phyloP scores from a whole-genome alignment of 2,888 invertebrate genomes.

The Cactoblastis cactorum region DNA sequence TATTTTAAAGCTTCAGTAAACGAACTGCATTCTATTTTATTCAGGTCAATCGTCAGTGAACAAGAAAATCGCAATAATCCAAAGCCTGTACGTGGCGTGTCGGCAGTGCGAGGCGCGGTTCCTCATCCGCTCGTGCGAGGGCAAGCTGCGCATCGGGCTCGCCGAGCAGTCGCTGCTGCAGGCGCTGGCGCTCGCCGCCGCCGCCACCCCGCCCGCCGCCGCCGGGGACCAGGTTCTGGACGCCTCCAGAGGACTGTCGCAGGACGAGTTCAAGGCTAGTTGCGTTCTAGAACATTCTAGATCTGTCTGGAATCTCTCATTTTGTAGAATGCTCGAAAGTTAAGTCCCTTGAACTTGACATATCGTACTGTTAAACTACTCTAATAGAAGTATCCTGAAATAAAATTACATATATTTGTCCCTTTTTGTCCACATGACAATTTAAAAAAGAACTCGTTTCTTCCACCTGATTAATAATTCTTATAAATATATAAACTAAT shows the following conservation, averaged over 20 bases:
- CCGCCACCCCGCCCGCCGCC: conserved; percentile 85
- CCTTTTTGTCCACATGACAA: too few relatives aligned
- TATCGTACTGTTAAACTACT: too few relatives aligned
- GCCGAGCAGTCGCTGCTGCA: conserved; percentile 97
- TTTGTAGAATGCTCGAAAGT: too few relatives aligned
- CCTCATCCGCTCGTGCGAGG: conserved; percentile 92
- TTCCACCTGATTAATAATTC: too few relatives aligned
- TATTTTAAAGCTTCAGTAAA: conserved; percentile 44
- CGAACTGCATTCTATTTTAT: too few relatives aligned
- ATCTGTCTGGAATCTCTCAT: neutral
- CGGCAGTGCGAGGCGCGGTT: conserved; percentile 92
- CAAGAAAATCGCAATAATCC: conserved; percentile 96
- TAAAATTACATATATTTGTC: too few relatives aligned
- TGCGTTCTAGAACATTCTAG: neutral
- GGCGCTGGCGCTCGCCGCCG: conserved; percentile 92
- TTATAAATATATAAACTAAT: too few relatives aligned
- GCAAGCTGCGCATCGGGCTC: conserved; percentile 96
- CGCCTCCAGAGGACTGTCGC: conserved; percentile 79
- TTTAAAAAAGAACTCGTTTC: too few relatives aligned
- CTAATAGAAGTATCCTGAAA: too few relatives aligned
- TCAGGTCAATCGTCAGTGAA: conserved; percentile 81
- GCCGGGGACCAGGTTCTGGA: conserved; percentile 84
- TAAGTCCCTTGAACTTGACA: too few relatives aligned
- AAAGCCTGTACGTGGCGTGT: conserved; percentile 95
- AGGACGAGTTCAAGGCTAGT: conserved; percentile 84